Base-by-base conservation (phyloP, 37 sponge, comb jelly and placozoan genomes). In the Tethya wilhelma region DNA sequence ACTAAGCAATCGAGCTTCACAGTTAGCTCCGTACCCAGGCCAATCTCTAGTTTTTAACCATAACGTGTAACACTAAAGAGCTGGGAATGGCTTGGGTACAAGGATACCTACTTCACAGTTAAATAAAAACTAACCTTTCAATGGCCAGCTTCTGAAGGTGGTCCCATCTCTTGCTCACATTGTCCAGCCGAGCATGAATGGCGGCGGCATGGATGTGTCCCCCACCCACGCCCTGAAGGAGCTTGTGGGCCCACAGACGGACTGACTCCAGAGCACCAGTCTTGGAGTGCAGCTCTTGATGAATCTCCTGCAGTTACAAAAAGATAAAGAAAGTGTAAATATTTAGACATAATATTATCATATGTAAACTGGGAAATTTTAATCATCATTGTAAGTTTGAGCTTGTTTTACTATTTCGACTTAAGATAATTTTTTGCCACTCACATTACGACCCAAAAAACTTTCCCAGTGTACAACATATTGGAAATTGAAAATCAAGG, bases 141-240 rank as follows among this genome's bases (percentile, higher is more conserved):
- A 58, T 41, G 0, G 76, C 53, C 22, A 77, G 49, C 14, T n/a
- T 85, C 39, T 59, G 62, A 26, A 85, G 65, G 28, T 74, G 69
- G 36, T 85, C 53, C 86, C 78, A 77, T 39, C 60, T 69, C 60
- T 37, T 41, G 7, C 29, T 29, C 40, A 77, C 1, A 44, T 58
- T 70, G 59, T 69, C 79, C 33, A 85, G 37, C 33, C 57, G 57
- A 3, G 34, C 2, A 40, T 78, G 59, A 9, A 77, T 71, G 9
- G 44, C 72, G 2, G 78, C 83, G 26, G 83, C 22, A 56, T 82
- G 63, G 74, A 82, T 22, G 38, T 74, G 66, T 28, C 34, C 17
- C 26, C 83, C 74, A 14, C 67, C 73, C 55, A 66, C 39, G 1
- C 74, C 74, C 55, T 82, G 83, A 28, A 82, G 23, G 67, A 82